A percentile compares a stretch with the other conserved stretches of the same genome.
Conservation (phyloP, 1,140 invertebrate genomes). For the Aethina tumida region DNA sequence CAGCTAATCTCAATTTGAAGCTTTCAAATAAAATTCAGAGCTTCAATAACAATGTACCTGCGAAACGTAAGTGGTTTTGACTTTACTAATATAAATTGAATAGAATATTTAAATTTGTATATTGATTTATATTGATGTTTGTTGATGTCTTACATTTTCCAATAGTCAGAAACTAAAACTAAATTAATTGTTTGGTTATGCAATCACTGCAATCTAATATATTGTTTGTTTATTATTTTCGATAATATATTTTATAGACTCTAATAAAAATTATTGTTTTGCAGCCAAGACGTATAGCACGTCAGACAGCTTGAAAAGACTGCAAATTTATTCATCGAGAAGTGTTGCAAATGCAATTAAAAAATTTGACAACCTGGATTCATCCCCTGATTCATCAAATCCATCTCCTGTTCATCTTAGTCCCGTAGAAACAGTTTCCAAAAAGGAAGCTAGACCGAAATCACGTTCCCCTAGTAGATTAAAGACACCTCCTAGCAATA, state of each 20-base stretch:
- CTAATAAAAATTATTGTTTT: conserved; percentile 11
- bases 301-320: conserved; percentile 27
- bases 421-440: conserved; percentile 4
- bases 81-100: too few species aligned
- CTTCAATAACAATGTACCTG: conserved; percentile 9
- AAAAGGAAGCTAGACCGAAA: too few species aligned
- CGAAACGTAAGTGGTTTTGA: conserved; percentile 11
- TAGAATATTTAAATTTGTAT: too few species aligned
- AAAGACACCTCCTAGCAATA: too few species aligned
- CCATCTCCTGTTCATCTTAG: conserved; percentile 3
- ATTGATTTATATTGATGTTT: too few species aligned
- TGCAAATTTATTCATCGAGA: conserved; percentile 25
- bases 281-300: conserved; percentile 22
- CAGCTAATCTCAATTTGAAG: conserved; percentile 7
- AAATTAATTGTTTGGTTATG: conserved; percentile 8
- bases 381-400: too few species aligned
- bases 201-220: conserved; percentile 2
- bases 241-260: neutral
- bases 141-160: too few species aligned
- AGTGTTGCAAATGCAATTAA: conserved; percentile 28
- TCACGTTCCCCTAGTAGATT: too few species aligned
- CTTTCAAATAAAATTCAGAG: conserved; percentile 22
- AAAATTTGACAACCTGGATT: conserved; percentile 25
- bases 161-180: too few species aligned
- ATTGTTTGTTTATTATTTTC: neutral